phyloP scores from a whole-genome alignment of 2,888 invertebrate genomes.

The Ophioninae sp. region DNA sequence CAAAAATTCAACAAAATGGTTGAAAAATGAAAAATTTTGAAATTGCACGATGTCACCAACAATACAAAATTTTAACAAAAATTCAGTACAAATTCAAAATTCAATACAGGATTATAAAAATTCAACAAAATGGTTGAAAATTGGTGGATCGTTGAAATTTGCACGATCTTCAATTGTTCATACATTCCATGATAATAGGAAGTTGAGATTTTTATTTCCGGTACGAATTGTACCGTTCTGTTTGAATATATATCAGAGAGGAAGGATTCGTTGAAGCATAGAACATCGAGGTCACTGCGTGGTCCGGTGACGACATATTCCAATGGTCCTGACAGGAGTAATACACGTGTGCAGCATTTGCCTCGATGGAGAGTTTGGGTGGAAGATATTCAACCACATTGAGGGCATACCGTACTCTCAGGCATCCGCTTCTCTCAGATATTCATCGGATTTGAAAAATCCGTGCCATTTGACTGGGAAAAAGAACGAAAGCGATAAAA shows the following conservation, averaged over 20 bases:
- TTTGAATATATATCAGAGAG: background rate
- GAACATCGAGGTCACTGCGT: conserved; percentile 36
- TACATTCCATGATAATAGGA: background rate
- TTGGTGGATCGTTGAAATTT: too few species aligned
- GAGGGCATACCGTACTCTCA: conserved; percentile 24
- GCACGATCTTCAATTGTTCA: too few species aligned
- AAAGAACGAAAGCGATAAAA: background rate
- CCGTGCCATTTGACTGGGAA: background rate
- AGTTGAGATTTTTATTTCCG: background rate
- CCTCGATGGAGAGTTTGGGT: conserved; percentile 7
- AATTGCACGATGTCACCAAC: too few species aligned
- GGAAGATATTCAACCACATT: conserved; percentile 26
- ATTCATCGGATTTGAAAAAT: conserved; percentile 8
- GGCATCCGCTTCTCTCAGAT: background rate
- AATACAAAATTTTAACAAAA: too few species aligned
- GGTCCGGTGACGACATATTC: conserved; percentile 29
- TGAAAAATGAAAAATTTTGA: too few species aligned
- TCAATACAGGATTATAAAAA: too few species aligned
- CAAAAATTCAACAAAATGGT: too few species aligned
- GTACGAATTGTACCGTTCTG: background rate
- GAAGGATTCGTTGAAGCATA: conserved; percentile 35
- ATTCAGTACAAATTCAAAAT: too few species aligned
- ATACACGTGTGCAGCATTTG: conserved; percentile 7
- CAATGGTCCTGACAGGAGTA: conserved; percentile 29
- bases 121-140: too few species aligned